phyloP scores from a whole-genome alignment of 2,888 invertebrate genomes.

The Tortricodes alternella region DNA sequence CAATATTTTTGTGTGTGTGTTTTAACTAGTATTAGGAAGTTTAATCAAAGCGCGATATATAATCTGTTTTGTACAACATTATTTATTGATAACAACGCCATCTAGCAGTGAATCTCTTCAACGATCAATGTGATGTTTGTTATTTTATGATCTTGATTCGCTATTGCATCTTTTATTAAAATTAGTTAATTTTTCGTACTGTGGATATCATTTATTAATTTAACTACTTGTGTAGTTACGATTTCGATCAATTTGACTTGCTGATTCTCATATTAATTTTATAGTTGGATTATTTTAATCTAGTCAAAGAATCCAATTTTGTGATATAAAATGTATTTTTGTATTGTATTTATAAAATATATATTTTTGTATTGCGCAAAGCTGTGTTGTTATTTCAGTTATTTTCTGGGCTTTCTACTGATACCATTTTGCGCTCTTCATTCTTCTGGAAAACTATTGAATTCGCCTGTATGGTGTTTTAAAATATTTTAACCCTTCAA shows the following conservation, averaged over 20 bases:
- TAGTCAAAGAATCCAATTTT: constrained; percentile 11
- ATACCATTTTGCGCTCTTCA: not conserved
- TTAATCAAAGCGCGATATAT: not conserved
- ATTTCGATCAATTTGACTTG: no score
- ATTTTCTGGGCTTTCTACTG: not conserved
- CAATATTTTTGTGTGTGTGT: not conserved
- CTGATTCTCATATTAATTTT: not conserved
- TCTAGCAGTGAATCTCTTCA: not conserved
- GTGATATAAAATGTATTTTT: constrained; percentile 13
- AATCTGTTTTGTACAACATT: not conserved
- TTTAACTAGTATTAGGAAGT: not conserved
- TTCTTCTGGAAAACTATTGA: not conserved
- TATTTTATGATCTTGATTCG: no score
- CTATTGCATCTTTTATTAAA: no score
- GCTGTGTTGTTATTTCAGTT: not conserved
- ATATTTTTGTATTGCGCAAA: not conserved
- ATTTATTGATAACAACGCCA: not conserved
- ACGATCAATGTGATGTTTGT: no score
- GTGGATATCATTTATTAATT: no score
- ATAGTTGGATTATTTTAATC: not conserved
- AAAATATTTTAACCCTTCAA: no score
- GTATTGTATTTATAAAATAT: not conserved
- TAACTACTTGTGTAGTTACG: not conserved
- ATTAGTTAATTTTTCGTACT: no score
- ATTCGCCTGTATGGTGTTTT: no score